Base-by-base conservation (phyloP, 2,113 vertebrate species). In the Carassius gibelio region DNA sequence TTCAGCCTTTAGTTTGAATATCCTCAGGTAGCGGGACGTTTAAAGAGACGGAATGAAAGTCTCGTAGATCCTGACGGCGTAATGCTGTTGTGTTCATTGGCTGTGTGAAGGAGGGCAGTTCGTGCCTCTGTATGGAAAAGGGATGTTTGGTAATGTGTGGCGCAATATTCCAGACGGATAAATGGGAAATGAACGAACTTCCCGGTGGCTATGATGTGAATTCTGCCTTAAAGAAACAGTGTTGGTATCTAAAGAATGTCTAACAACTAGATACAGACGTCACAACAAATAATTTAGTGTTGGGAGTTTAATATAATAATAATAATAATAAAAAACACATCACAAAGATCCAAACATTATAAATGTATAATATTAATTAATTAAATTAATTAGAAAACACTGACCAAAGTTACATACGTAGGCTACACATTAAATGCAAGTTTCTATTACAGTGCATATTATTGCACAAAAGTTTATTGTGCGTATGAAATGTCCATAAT, bases 141-240 rank as follows among this genome's bases (percentile, higher is more conserved):
- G 87, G 87, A 82, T 82, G 87, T 88, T 82, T 77, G 45, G 83
- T 82, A 61, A 88, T 77, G 59, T 84, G 75, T 83, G 85, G 82
- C 75, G 75, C 68, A 83, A 21, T 74, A 80, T 87, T 87, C 86
- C 75, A 72, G 75, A 57, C 14, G 75, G 86, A 87, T 79, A 79
- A 85, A 84, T 84, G 84, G 82, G 87, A 88, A 86, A 88, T 84
- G 62, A 81, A 84, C 45, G 71, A 81, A 83, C 76, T 86, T 86
- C 68, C 81, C 81, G 48, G 57, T 82, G 74, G 74, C 74, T 62
- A 72, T 55, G 84, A 57, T 30, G 36, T 76, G 81, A 83, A 83
- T 83, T 59, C 10, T 75, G 81, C 23, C 72, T 88, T 88, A 88
- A 88, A 88, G 85, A 52, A 50, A 88, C 84, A 88, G 84, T 38